Conservation (phyloP, 2,888 invertebrate genomes). For the Xylophagus ater region DNA sequence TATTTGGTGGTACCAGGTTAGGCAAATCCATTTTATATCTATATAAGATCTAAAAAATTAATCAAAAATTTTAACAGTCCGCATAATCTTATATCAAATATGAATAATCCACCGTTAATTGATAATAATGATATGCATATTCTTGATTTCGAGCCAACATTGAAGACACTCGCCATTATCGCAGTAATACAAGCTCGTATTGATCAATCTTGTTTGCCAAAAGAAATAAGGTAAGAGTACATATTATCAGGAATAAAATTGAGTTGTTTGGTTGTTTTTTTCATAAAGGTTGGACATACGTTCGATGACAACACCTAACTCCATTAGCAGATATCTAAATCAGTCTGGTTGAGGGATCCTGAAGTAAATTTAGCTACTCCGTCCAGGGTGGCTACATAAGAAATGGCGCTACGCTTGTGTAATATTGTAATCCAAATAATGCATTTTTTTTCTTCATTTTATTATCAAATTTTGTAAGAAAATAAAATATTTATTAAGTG, state of each 20-base stretch:
- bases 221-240: conserved; percentile 48
- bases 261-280: not conserved
- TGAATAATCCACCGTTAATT: conserved; percentile 38
- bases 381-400: no score
- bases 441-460: no score
- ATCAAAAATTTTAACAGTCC: conserved; percentile 7
- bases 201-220: conserved; percentile 52
- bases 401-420: no score
- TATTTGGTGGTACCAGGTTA: conserved; percentile 88
- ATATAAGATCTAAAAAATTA: not conserved
- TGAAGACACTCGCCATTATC: conserved; percentile 61
- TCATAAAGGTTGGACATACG: conserved; percentile 48
- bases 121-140: conserved; percentile 78
- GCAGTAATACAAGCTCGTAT: conserved; percentile 53
- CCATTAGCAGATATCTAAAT: conserved; percentile 46
- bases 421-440: no score
- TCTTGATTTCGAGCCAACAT: conserved; percentile 63
- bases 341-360: no score
- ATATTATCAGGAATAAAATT: not conserved
- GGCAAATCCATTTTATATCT: conserved; percentile 8
- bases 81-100: conserved; percentile 5
- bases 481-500: no score
- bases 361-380: no score
- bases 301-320: conserved; percentile 59
- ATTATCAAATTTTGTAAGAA: no score